Evolutionary conservation across 1,140 invertebrate species (phyloP), one percentile per base, ranked within the genome.

Genomic region (Helicorthomorpha holstii): DNA sequence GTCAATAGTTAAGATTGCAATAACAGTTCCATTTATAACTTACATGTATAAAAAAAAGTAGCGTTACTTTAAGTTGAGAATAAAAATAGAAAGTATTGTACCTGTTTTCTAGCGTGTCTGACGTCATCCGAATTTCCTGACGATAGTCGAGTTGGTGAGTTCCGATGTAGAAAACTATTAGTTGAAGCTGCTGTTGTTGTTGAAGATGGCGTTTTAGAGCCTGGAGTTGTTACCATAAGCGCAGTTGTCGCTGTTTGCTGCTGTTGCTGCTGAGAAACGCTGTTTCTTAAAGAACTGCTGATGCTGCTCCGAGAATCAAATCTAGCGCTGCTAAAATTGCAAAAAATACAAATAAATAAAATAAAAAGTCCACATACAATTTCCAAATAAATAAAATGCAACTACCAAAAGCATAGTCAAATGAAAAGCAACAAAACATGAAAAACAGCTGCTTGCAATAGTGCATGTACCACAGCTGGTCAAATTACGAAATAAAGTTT

Each of bases 241-340:
- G n/a, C n/a, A n/a, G n/a, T n/a, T n/a, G n/a, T n/a, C n/a, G n/a
- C n/a, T n/a, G n/a, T n/a, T n/a, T n/a, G n/a, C n/a, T n/a, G n/a
- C n/a, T n/a, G n/a, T n/a, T n/a, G n/a, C n/a, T n/a, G n/a, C n/a
- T n/a, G n/a, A n/a, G n/a, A n/a, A n/a, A n/a, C n/a, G 38, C 38
- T 41, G 21, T 46, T 46, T 21, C 44, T 21, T 25, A 46, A 25
- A 12, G 44, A 22, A 25, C 19, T 22, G 44, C 44, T 46, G 21
- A 46, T 46, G 19, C 44, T 46, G 44, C 44, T 46, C 12, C 44
- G 44, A 21, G 44, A 46, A 25, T 46, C 44, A 25, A 46, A 46
- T 22, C 21, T 4, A 22, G 7, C 21, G 25, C 4, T 22, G 19
- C 44, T 46, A 19, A 34, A 34, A 34, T 16, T 7, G 16, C 7